Base-by-base conservation (phyloP, 1,140 invertebrate species). In the Agrypnia vestita region DNA sequence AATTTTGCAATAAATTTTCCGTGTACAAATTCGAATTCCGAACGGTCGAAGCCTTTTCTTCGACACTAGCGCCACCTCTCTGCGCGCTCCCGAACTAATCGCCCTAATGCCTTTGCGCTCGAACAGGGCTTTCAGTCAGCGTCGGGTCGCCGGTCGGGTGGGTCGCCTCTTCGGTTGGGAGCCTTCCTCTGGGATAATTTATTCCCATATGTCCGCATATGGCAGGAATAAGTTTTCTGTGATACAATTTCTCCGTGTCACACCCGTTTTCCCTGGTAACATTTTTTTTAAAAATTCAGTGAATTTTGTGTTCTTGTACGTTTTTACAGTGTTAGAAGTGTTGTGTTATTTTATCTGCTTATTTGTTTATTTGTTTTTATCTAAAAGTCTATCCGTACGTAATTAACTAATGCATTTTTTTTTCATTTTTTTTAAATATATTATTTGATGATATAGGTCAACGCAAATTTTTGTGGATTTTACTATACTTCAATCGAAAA, bases 201-300 rank as follows among this genome's bases (percentile, higher is more conserved):
- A 49, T 71, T 49, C 47, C 46, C 15, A 71, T 71, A 21, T 49
- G 76, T 69, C 46, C 76, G 76, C 76, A 78, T 78, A 78, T 78
- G 76, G 76, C 69, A 78, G 55, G 15, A 71, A 67, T 44, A 35
- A 71, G 47, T 64, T 64, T 51, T 64, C 67, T 44, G 67, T 71
- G 46, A 71, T 71, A 21, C 19, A 49, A 47, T 47, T 71, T 51
- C 21, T 51, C 9, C 67, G 47, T 19, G 47, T 19, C 61, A 64
- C 25, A 64, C 25, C 61, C 61, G 61, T n/a, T 64, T 64, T 43
- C 13, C 35, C 35, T 44, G 8, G 13, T 35, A 35, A 35, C 25
- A 59, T 59, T 59, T 59, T 56, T n/a, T 35, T 35, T 35, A 35
- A 35, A 35, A 12, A 51, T 51, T 51, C 11, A 12, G 35, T 44